These are phyloP conservation scores for Macrobrachium nipponense DNA, from an alignment of 1,140 invertebrate species.

Conservation along the genomic window DNA sequence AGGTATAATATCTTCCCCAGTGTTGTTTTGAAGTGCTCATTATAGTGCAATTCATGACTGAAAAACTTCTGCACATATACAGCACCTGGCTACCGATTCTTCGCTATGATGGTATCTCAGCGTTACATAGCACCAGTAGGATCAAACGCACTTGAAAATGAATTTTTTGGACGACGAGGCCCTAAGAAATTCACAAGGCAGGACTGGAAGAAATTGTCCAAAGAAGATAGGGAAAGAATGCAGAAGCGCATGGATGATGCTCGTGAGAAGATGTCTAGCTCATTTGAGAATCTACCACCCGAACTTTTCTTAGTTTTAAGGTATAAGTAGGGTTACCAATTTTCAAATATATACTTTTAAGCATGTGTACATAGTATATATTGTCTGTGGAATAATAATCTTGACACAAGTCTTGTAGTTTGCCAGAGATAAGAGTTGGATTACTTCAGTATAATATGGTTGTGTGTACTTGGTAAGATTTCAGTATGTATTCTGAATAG, in stretches of 20 bases:
- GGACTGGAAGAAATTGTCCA: slow-evolving; percentile 67
- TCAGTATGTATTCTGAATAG: too few relatives aligned
- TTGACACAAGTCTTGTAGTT: too few relatives aligned
- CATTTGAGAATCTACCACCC: slow-evolving; percentile 59
- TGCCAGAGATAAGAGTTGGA: too few relatives aligned
- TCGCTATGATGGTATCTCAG: slow-evolving; percentile 69
- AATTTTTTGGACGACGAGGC: slow-evolving; percentile 66
- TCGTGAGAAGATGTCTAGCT: slow-evolving; percentile 53
- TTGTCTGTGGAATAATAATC: too few relatives aligned
- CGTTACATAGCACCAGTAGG: slow-evolving; percentile 66
- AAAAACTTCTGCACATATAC: background rate
- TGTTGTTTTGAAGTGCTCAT: too few relatives aligned
- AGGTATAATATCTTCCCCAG: too few relatives aligned
- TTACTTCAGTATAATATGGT: too few relatives aligned
- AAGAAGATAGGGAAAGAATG: slow-evolving; percentile 67
- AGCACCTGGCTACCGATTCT: slow-evolving; percentile 68
- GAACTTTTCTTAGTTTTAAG: slow-evolving; percentile 61
- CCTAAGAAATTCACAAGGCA: slow-evolving; percentile 65
- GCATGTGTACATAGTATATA: too few relatives aligned
- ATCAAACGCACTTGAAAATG: slow-evolving; percentile 53
- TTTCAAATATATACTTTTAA: background rate
- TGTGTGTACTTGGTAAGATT: too few relatives aligned
- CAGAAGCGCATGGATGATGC: slow-evolving; percentile 67
- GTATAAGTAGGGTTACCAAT: slow-evolving; percentile 28
- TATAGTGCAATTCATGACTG: too few relatives aligned